Evolutionary conservation across 2,797 vertebrate genomes (phyloP).

Genomic region (Emys orbicularis): DNA sequence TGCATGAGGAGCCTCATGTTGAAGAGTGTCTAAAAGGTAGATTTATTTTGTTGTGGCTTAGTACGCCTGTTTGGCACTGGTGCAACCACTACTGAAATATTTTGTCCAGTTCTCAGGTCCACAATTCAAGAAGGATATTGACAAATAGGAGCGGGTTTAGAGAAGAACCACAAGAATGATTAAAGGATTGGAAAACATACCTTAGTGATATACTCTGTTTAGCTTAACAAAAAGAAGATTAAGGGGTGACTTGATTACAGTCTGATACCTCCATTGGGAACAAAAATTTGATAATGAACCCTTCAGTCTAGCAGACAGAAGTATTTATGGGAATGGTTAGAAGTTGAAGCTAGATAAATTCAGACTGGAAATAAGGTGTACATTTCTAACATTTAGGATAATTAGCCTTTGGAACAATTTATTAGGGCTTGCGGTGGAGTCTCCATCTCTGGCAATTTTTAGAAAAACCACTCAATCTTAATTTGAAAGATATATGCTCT

Average conservation of each 20-base stretch:
- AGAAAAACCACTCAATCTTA: background rate
- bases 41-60: background rate
- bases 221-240: background rate
- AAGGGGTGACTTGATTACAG: background rate
- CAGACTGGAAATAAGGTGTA: background rate
- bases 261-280: background rate
- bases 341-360: background rate
- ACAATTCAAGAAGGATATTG: background rate
- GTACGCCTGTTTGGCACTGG: background rate
- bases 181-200: background rate
- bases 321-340: background rate
- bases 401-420: background rate
- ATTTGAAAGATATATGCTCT: background rate
- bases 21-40: slow-evolving; percentile 65
- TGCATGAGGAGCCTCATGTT: slow-evolving; percentile 6
- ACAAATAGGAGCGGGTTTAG: background rate
- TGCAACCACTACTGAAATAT: background rate
- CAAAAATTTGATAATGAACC: background rate
- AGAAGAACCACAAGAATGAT: background rate
- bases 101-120: background rate
- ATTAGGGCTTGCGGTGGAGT: background rate
- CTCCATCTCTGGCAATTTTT: background rate
- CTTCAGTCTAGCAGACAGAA: background rate
- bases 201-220: background rate
- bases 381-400: background rate